Evolutionary conservation across 2,113 vertebrate genomes (phyloP), one percentile per base, ranked within the genome.

Genomic region (Aspidoscelis tigris): DNA sequence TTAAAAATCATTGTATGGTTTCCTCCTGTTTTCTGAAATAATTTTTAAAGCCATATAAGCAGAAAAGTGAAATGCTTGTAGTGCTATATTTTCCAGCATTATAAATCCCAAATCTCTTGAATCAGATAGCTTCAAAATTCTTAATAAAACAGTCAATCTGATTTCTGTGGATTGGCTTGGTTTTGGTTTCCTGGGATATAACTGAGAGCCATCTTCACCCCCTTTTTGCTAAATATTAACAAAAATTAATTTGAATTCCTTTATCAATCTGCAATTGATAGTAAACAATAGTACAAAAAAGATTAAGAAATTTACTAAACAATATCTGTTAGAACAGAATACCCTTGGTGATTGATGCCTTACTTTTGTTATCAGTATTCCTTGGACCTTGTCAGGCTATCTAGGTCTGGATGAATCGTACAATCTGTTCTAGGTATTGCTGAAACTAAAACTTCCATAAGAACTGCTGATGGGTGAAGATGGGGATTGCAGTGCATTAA

Each of bases 141-240:
- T n/a, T n/a, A n/a, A n/a, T n/a, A n/a, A n/a, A n/a, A n/a, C n/a
- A n/a, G n/a, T n/a, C n/a, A n/a, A n/a, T n/a, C n/a, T 88, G 33
- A 33, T 33, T 33, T 33, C 33, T 33, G 33, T 33, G 1, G 33
- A 33, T n/a, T 75, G 87, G 81, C 84, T 92, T 76, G 87, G 7
- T 78, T 94, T 92, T 84, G 64, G 76, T 87, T 20, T 7, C 82
- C 43, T 3, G 50, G 22, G 20, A 64, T 33, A 83, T 70, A 72
- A 18, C 64, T 44, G 85, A 83, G 39, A 44, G 4, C 33, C n/a
- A 58, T 39, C 8, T n/a, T 76, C n/a, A 33, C 33, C 33, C 33
- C 33, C 24, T 7, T 76, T 55, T 16, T 33, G 4, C n/a, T n/a
- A 7, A 53, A 33, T 14, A 33, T 53, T 33, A 33, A n/a, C 53